Evolutionary conservation across 2,797 vertebrate genomes (phyloP).

Genomic region (Salarias fasciatus): DNA sequence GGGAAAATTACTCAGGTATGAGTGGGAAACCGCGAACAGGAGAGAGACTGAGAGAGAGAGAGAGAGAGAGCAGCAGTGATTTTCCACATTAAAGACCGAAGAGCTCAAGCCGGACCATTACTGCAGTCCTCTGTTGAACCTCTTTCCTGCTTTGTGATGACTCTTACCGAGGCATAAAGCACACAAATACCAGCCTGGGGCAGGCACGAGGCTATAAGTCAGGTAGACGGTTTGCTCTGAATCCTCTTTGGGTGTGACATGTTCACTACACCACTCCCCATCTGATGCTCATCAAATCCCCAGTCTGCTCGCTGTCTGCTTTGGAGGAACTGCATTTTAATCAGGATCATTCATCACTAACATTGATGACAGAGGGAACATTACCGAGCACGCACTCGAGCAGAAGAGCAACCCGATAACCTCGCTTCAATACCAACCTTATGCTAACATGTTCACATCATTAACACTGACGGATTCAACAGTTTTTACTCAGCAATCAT

Average conservation of each 20-base stretch:
- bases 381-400: not conserved
- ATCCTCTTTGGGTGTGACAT: constrained; percentile 9
- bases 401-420: not conserved
- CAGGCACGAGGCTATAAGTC: constrained; percentile 14
- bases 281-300: not conserved
- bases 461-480: no score
- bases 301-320: constrained; percentile 2
- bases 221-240: constrained; percentile 26
- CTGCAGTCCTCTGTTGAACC: constrained; percentile 28
- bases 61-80: constrained; percentile 35
- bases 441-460: no score
- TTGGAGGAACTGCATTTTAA: not conserved
- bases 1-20: constrained; percentile 22
- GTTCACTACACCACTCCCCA: not conserved
- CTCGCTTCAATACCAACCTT: no score
- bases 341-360: constrained; percentile 1
- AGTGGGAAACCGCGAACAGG: constrained; percentile 31
- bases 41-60: constrained; percentile 34
- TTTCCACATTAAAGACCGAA: constrained; percentile 63
- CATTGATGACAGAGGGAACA: constrained; percentile 4
- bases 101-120: constrained; percentile 50
- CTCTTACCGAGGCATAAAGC: constrained; percentile 40
- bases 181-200: constrained; percentile 43
- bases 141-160: constrained; percentile 27
- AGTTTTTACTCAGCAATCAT: no score